A percentile compares a stretch with the other conserved stretches of the same genome.
phyloP scores from a whole-genome alignment of 2,797 vertebrate species.

The Mastacembelus armatus region DNA sequence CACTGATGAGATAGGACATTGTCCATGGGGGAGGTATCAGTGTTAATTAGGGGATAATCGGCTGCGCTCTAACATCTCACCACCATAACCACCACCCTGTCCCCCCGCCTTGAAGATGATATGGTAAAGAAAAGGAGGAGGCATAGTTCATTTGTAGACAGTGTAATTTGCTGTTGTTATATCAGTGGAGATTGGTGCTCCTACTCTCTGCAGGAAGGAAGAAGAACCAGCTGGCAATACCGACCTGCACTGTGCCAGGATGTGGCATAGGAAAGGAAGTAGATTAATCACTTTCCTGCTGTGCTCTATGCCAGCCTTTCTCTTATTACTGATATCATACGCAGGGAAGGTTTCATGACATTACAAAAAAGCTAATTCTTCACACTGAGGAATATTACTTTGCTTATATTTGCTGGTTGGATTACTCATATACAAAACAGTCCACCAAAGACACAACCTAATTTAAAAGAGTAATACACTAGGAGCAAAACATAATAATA shows the following conservation, averaged over 20 bases:
- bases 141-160: constrained; percentile 75
- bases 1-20: constrained; percentile 90
- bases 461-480: constrained; percentile 37
- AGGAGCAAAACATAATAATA: constrained; percentile 25
- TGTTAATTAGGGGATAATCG: constrained; percentile 97
- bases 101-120: constrained; percentile 77
- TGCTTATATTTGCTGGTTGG: constrained; percentile 15
- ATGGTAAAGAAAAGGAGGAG: constrained; percentile 59
- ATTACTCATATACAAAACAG: constrained; percentile 19
- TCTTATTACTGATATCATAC: constrained; percentile 40
- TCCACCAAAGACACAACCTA: constrained; percentile 24
- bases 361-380: constrained; percentile 20
- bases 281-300: constrained; percentile 63
- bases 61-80: constrained; percentile 81
- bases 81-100: constrained; percentile 72
- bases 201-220: constrained; percentile 52
- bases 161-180: constrained; percentile 73
- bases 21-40: constrained; percentile 95
- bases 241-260: constrained; percentile 46
- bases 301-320: constrained; percentile 23
- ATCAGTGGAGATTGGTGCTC: constrained; percentile 53
- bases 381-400: constrained; percentile 25
- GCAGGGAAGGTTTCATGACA: constrained; percentile 22
- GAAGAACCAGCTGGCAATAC: constrained; percentile 56
- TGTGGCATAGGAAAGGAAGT: constrained; percentile 42